phyloP scores from a whole-genome alignment of 2,888 invertebrate genomes.

The Cosmia pyralina region DNA sequence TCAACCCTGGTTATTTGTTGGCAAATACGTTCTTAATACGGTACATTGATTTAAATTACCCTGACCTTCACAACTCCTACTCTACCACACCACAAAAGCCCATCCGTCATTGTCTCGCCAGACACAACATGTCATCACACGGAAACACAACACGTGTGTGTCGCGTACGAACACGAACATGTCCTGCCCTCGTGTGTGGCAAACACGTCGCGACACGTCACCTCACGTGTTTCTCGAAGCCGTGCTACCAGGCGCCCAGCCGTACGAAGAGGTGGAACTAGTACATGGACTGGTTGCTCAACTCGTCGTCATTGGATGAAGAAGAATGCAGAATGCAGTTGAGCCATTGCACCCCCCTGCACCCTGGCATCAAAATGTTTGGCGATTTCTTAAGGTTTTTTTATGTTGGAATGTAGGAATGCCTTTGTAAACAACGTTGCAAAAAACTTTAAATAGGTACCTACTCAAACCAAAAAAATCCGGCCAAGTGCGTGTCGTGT shows the following conservation, averaged over 20 bases:
- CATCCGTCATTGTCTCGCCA: conserved; percentile 30
- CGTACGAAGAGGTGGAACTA: conserved; percentile 12
- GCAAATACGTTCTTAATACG: too few relatives aligned
- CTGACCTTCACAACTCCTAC: conserved; percentile 26
- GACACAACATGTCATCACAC: conserved; percentile 31
- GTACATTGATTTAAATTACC: conserved; percentile 30
- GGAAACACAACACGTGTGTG: conserved; percentile 6
- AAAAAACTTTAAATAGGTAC: neutral
- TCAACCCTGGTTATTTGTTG: neutral
- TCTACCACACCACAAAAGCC: neutral
- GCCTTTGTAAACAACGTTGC: neutral
- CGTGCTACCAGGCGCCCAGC: conserved; percentile 55
- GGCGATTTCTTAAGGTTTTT: neutral
- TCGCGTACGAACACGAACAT: neutral
- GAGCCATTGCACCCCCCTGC: conserved; percentile 10
- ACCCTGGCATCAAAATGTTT: neutral
- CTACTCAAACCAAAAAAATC: neutral
- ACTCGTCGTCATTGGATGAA: conserved; percentile 22
- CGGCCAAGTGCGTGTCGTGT: too few relatives aligned
- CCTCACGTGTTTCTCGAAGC: conserved; percentile 59
- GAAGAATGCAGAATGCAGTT: conserved; percentile 36
- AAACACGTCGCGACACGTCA: conserved; percentile 59
- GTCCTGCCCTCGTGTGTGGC: conserved; percentile 43
- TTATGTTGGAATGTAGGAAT: neutral
- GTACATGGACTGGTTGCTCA: conserved; percentile 11